These are phyloP conservation scores for Mythimna loreyi DNA, from an alignment of 2,888 invertebrate genomes.

Conservation along the genomic window DNA sequence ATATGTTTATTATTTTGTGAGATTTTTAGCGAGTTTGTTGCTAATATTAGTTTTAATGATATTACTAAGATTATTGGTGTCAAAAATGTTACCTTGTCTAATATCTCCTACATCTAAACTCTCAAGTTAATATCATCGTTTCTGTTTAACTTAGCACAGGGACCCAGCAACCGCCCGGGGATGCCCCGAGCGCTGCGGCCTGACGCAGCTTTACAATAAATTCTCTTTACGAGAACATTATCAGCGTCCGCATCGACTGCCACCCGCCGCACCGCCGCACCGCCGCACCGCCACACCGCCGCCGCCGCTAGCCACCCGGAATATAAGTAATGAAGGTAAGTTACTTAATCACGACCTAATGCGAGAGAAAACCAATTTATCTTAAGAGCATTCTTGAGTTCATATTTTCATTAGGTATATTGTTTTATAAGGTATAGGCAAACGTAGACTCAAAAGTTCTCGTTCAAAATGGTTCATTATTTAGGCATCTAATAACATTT, in stretches of 20 bases:
- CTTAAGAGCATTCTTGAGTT: conserved; percentile 5
- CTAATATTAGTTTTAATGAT: too few relatives aligned
- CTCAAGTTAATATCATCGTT: background rate
- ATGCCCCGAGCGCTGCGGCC: background rate
- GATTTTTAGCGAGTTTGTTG: too few relatives aligned
- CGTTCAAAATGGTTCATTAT: background rate
- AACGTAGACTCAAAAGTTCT: background rate
- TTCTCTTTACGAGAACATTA: conserved; percentile 40
- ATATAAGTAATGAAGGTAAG: conserved; percentile 27
- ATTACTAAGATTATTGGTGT: too few relatives aligned
- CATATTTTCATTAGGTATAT: background rate
- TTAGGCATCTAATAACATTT: background rate
- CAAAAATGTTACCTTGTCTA: background rate
- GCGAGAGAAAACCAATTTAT: conserved; percentile 12
- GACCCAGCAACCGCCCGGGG: background rate
- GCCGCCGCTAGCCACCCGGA: background rate
- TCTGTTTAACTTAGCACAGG: conserved; percentile 3
- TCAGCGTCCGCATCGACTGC: conserved; percentile 18
- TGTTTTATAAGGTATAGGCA: background rate
- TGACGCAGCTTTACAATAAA: conserved; percentile 40
- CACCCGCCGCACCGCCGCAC: background rate
- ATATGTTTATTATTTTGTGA: too few relatives aligned
- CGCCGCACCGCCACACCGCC: background rate
- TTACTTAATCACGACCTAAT: conserved; percentile 24
- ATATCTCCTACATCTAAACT: background rate